These are phyloP conservation scores for Gymnocheta viridis DNA, from an alignment of 2,888 invertebrate species.

Conservation along the genomic window DNA sequence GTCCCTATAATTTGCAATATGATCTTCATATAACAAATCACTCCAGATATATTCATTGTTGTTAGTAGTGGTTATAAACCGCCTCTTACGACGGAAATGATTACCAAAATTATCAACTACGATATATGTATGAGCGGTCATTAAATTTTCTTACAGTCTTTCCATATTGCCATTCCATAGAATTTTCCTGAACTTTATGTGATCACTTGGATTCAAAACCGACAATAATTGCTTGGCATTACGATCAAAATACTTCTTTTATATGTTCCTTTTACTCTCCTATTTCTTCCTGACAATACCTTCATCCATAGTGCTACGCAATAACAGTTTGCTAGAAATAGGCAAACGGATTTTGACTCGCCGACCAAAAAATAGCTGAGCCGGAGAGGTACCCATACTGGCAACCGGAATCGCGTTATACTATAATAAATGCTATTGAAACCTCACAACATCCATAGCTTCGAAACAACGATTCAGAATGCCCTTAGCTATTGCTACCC, in stretches of 20 bases:
- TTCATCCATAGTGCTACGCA: slow-evolving; percentile 2
- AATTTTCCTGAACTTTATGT: slow-evolving; percentile 35
- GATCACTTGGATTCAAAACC: slow-evolving; percentile 15
- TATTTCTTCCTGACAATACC: neutral
- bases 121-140: slow-evolving; percentile 48
- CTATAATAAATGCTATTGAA: slow-evolving; percentile 29
- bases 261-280: neutral
- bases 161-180: slow-evolving; percentile 20
- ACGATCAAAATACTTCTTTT: slow-evolving; percentile 19
- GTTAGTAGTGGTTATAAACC: slow-evolving; percentile 15
- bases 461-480: slow-evolving; percentile 29
- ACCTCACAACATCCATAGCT: neutral
- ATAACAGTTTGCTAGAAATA: neutral
- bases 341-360: slow-evolving; percentile 10
- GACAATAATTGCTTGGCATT: slow-evolving; percentile 11
- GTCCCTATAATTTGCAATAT: neutral
- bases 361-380: slow-evolving; percentile 23
- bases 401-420: slow-evolving; percentile 31
- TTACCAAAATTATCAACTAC: slow-evolving; percentile 27
- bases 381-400: slow-evolving; percentile 1
- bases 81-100: slow-evolving; percentile 38
- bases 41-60: neutral
- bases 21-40: slow-evolving; percentile 32
- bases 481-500: slow-evolving; percentile 23
- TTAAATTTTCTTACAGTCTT: slow-evolving; percentile 22